Base-by-base conservation (phyloP, 2,113 vertebrate species). In the Lycaon pictus region DNA sequence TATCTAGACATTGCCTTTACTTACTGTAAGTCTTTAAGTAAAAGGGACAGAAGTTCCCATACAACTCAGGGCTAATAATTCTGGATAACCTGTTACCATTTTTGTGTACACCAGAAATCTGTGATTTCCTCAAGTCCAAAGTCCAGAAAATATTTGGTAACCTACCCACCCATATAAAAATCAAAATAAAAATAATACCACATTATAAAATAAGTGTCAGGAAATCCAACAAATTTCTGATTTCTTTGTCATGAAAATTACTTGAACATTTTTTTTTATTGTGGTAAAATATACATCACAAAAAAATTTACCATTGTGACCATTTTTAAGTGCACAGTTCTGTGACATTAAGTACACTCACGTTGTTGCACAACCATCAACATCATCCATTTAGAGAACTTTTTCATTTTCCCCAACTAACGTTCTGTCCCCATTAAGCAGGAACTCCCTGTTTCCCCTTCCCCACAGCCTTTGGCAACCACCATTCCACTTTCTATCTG, bases 151-250 rank as follows among this genome's bases (percentile, higher is more conserved):
- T 83, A 88, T 74, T 48, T 92, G n/a, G 29, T 71, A 27, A 2
- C 10, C 27, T 16, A 69, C 13, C 5, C 5, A 77, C 11, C 17
- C 32, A 84, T 58, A 55, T 48, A 94, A 58, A 56, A 94, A 81
- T 74, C n/a, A 92, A 93, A 89, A 85, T 67, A 11, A 77, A 32
- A 97, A 53, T 81, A 91, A 77, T 79, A 15, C 16, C 32, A 87
- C 10, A 71, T 8, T 91, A 17, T 63, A 79, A 94, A 97, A 74
- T 69, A 81, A 92, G 11, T 76, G 22, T 37, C 85, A 96, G 15
- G 3, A 88, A 95, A 22, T 58, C 17, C 25, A 93, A 65, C 25
- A 72, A 37, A 93, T 90, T 86, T 67, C 72, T 81, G 10, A 55
- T 69, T 56, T 65, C 62, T 77, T 25, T 20, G 32, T 27, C 51